A percentile compares a stretch with the other conserved stretches of the same genome.
phyloP scores from a whole-genome alignment of 2,888 invertebrate genomes.

The Philhelius pedissequus region DNA sequence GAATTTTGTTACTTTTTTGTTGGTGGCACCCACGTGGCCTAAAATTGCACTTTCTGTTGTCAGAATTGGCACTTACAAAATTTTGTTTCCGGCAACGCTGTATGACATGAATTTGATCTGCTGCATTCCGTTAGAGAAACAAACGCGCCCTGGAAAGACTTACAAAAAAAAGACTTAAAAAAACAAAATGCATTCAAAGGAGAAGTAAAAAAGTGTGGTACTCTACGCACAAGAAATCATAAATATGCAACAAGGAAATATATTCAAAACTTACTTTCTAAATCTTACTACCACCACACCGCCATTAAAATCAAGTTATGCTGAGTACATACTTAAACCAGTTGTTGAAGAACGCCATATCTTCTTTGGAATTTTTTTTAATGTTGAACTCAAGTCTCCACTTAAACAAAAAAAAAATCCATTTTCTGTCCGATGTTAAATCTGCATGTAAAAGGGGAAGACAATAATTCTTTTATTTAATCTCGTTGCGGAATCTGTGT shows the following conservation, averaged over 20 bases:
- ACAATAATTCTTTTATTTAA: constrained; percentile 16
- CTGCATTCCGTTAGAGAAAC: too few relatives aligned
- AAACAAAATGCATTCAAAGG: not conserved
- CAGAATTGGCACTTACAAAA: too few relatives aligned
- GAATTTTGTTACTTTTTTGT: too few relatives aligned
- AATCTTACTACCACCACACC: not conserved
- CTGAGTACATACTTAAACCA: constrained; percentile 12
- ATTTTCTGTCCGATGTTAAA: constrained; percentile 13
- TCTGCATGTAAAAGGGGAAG: constrained; percentile 1
- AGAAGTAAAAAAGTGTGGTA: not conserved
- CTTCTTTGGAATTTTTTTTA: not conserved
- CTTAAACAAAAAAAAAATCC: not conserved
- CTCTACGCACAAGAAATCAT: not conserved
- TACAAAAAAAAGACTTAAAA: too few relatives aligned
- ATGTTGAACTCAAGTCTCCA: not conserved
- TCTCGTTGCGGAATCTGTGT: not conserved
- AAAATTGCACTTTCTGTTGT: too few relatives aligned
- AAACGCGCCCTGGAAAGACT: too few relatives aligned
- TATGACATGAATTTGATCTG: too few relatives aligned
- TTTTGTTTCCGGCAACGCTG: too few relatives aligned
- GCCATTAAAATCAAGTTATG: constrained; percentile 14
- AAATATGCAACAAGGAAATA: not conserved
- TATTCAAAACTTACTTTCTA: not conserved
- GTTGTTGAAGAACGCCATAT: not conserved
- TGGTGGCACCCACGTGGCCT: too few relatives aligned